These are phyloP conservation scores for Labeo calbasu DNA, from an alignment of 2,797 vertebrate genomes.

Conservation along the genomic window DNA sequence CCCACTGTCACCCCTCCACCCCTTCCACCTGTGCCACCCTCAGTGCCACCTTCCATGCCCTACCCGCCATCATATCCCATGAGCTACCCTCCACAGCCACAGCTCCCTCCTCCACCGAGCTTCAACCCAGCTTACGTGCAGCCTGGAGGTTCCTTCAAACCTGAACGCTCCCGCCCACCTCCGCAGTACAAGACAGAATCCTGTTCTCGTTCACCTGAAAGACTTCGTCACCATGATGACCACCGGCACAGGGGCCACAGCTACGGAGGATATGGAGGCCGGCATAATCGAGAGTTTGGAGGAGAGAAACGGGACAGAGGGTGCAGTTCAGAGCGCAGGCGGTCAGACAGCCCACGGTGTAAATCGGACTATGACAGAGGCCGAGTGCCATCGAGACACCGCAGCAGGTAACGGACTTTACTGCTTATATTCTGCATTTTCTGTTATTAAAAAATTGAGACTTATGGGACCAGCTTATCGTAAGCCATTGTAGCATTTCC, in stretches of 20 bases:
- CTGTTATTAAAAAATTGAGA: neutral
- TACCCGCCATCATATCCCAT: conserved; percentile 86
- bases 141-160: conserved; percentile 71
- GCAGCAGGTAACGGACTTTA: conserved; percentile 83
- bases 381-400: conserved; percentile 81
- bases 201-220: conserved; percentile 85
- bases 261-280: conserved; percentile 76
- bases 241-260: conserved; percentile 85
- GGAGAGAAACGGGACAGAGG: conserved; percentile 86
- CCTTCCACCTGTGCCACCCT: conserved; percentile 79
- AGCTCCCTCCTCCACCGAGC: conserved; percentile 81
- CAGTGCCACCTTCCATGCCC: conserved; percentile 81
- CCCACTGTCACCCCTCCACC: conserved; percentile 82
- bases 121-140: conserved; percentile 83
- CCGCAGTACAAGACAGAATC: conserved; percentile 86
- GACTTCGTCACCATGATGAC: conserved; percentile 86
- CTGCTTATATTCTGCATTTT: neutral
- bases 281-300: conserved; percentile 80
- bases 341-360: conserved; percentile 84
- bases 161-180: conserved; percentile 76
- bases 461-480: neutral
- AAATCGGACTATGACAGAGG: conserved; percentile 85
- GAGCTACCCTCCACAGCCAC: conserved; percentile 84
- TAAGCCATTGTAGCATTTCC: neutral
- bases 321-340: conserved; percentile 84